Base-by-base conservation (phyloP, 2,113 vertebrate species). In the Mohoua ochrocephala region DNA sequence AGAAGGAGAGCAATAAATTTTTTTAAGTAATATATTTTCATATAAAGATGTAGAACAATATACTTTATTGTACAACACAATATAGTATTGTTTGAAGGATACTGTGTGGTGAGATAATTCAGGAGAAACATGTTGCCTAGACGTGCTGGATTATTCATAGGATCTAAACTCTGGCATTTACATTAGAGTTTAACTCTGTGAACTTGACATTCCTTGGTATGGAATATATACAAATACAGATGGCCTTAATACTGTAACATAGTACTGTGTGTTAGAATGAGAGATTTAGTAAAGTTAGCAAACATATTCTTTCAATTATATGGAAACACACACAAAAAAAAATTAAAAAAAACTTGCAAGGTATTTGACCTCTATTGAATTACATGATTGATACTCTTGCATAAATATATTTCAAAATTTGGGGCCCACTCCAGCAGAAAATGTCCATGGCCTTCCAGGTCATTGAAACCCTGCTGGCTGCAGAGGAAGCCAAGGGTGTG, bases 241-340 rank as follows among this genome's bases (percentile, higher is more conserved):
- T 96, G 92, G 84, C 19, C 84, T 88, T 95, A 94, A 95, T 96
- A 96, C 65, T 70, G 83, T 84, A 91, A 89, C 73, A 50, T 21
- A 83, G 88, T 54, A 76, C 28, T 84, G 54, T 76, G 74, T 42
- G 17, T 39, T 96, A 65, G 50, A 93, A 91, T 27, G 65, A 96
- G 15, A 54, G 84, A 95, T 96, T 90, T 91, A 96, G 75, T 56
- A 86, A 95, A 94, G 92, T 83, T 76, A 91, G 61, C 33, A 93
- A 94, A 88, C 84, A 94, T 87, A 71, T 91, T 95, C 59, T 96
- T 96, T 89, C 94, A 92, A 96, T 97, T 90, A 96, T 24, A 94
- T 75, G 68, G n/a, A 86, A 97, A 89, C 0, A 1, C 17, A 89
- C 0, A 1, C 17, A 33, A 13, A 61, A 81, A 63, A 60, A 20